Conservation (phyloP, 2,888 invertebrate genomes). For the Drosophila birchii region DNA sequence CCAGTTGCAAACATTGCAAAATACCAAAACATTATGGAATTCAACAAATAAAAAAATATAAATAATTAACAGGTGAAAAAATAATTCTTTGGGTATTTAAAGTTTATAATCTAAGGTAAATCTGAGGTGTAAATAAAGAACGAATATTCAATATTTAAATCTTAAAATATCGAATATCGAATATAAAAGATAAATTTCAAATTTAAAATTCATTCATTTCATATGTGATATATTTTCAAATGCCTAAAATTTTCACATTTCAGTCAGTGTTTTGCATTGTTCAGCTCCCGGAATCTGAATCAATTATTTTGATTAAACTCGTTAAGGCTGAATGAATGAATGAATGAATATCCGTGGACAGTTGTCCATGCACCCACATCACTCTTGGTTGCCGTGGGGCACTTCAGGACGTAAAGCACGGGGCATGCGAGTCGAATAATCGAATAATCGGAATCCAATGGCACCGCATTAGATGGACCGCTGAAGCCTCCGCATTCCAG, state of each 20-base stretch:
- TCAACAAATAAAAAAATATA: neutral
- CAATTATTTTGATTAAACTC: constrained; percentile 27
- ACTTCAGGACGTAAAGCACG: neutral
- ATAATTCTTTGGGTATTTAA: no score
- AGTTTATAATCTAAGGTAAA: no score
- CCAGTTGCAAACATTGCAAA: constrained; percentile 17
- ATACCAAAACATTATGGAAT: neutral
- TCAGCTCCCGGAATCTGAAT: constrained; percentile 1
- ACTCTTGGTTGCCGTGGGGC: neutral
- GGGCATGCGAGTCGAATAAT: constrained; percentile 12
- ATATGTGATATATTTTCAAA: neutral
- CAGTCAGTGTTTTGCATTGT: constrained; percentile 2
- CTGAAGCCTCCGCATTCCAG: constrained; percentile 28
- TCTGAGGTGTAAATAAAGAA: neutral
- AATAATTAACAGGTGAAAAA: neutral
- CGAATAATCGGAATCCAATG: constrained; percentile 24
- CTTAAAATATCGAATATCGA: neutral
- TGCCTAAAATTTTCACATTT: neutral
- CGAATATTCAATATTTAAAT: neutral
- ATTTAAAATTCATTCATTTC: neutral
- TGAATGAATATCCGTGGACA: constrained; percentile 7
- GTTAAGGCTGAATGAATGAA: constrained; percentile 4
- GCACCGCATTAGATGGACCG: constrained; percentile 22
- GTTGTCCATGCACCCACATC: constrained; percentile 3
- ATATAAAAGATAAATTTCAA: neutral